These are phyloP conservation scores for Diabrotica virgifera DNA, from an alignment of 1,140 invertebrate species.

Conservation along the genomic window DNA sequence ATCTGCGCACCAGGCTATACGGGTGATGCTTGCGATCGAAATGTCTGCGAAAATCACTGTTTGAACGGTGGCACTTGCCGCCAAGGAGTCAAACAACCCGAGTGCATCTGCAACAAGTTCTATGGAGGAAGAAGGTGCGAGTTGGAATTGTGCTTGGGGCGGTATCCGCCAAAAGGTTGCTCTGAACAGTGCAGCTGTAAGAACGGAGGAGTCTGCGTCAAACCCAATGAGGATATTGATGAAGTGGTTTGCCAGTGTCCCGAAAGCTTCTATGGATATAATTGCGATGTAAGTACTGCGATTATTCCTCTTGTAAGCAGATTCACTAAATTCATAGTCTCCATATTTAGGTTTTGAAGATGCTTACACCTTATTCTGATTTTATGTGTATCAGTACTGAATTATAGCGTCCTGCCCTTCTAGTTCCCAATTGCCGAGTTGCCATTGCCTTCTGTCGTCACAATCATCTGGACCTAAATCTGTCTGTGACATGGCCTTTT, in stretches of 20 bases:
- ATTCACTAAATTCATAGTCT: too few species aligned
- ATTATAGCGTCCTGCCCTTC: too few species aligned
- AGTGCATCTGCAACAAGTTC: constrained; percentile 49
- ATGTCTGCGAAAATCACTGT: constrained; percentile 55
- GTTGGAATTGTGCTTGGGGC: constrained; percentile 32
- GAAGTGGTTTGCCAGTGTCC: constrained; percentile 49
- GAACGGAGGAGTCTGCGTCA: constrained; percentile 26
- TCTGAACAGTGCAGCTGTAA: constrained; percentile 20
- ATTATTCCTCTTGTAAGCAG: neutral
- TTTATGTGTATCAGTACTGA: too few species aligned
- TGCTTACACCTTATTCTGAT: too few species aligned
- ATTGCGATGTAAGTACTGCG: constrained; percentile 49
- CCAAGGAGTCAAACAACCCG: constrained; percentile 40
- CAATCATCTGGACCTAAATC: too few species aligned
- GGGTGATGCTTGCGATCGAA: constrained; percentile 58
- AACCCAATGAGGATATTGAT: constrained; percentile 21
- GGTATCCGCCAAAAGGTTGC: constrained; percentile 14
- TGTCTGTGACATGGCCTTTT: too few species aligned
- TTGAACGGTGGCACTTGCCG: constrained; percentile 55
- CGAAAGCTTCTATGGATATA: constrained; percentile 52
- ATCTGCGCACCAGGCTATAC: constrained; percentile 53
- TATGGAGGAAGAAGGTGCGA: constrained; percentile 52
- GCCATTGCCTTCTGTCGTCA: too few species aligned
- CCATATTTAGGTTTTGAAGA: too few species aligned
- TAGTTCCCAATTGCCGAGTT: too few species aligned